A percentile compares a stretch with the other conserved stretches of the same genome.
Conservation (phyloP, 2,113 vertebrate species). For the Phylloscopus whistleri region DNA sequence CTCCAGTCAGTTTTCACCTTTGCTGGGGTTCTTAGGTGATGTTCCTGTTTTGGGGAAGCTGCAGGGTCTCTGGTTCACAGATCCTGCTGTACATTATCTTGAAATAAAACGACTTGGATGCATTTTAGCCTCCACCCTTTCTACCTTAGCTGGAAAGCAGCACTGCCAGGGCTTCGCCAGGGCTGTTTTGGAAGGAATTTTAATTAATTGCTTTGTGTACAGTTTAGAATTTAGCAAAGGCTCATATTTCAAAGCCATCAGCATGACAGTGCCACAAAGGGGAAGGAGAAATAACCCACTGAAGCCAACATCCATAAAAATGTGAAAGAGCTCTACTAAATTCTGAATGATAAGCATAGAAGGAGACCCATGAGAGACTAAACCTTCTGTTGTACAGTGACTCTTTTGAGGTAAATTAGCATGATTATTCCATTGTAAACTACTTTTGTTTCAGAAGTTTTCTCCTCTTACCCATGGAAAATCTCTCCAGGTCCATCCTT, state of each 20-base stretch:
- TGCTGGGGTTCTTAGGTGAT: neutral
- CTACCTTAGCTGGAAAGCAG: conserved; percentile 11
- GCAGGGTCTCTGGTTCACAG: neutral
- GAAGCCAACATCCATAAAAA: conserved; percentile 50
- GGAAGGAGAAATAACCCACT: conserved; percentile 15
- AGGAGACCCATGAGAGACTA: neutral
- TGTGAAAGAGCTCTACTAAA: conserved; percentile 28
- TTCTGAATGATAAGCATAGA: conserved; percentile 55
- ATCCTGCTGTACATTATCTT: neutral
- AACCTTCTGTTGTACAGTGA: neutral
- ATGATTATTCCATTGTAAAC: conserved; percentile 40
- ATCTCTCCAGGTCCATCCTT: conserved; percentile 2
- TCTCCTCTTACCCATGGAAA: conserved; percentile 33
- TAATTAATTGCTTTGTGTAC: conserved; percentile 60
- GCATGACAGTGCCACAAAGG: conserved; percentile 39
- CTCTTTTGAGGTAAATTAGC: conserved; percentile 33
- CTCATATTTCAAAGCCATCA: conserved; percentile 56
- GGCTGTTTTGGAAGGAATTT: conserved; percentile 38
- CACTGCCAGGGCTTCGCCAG: neutral
- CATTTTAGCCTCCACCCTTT: neutral
- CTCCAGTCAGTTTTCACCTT: neutral
- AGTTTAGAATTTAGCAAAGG: conserved; percentile 22
- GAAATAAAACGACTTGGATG: neutral
- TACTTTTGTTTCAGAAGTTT: conserved; percentile 18
- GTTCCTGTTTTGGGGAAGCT: neutral